Evolutionary conservation across 2,797 vertebrate species (phyloP).

Genomic region (Cichlasoma orientale): DNA sequence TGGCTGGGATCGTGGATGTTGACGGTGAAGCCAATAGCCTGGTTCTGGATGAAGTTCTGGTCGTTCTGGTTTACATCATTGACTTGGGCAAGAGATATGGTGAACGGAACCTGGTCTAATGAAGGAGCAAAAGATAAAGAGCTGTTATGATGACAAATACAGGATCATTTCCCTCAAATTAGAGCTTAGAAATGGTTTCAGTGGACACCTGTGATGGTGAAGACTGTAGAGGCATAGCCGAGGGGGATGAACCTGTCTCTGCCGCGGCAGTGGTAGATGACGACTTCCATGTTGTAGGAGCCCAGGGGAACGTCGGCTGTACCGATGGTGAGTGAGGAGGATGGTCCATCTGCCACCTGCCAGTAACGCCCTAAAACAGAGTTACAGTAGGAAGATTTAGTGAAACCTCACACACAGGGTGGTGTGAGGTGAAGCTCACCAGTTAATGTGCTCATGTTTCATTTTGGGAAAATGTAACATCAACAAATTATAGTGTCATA

Average conservation of each 20-base stretch:
- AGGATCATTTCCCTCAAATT: background rate
- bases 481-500: too few relatives aligned
- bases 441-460: background rate
- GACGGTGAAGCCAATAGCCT: conserved; percentile 86
- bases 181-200: background rate
- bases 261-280: conserved; percentile 91
- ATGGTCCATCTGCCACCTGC: conserved; percentile 91
- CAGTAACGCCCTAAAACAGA: conserved; percentile 86
- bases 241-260: conserved; percentile 89
- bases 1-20: conserved; percentile 92
- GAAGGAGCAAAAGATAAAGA: background rate
- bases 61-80: conserved; percentile 80
- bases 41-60: conserved; percentile 89
- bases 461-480: too few relatives aligned
- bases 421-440: background rate
- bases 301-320: conserved; percentile 85
- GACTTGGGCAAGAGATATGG: conserved; percentile 85
- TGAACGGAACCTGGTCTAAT: conserved; percentile 92
- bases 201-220: conserved; percentile 88
- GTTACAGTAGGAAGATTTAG: background rate
- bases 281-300: conserved; percentile 91
- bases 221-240: conserved; percentile 84
- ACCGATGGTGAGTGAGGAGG: conserved; percentile 84
- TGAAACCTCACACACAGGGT: background rate
- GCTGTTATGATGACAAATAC: background rate